Conservation (phyloP, 2,113 vertebrate species). For the Montifringilla adamsi region DNA sequence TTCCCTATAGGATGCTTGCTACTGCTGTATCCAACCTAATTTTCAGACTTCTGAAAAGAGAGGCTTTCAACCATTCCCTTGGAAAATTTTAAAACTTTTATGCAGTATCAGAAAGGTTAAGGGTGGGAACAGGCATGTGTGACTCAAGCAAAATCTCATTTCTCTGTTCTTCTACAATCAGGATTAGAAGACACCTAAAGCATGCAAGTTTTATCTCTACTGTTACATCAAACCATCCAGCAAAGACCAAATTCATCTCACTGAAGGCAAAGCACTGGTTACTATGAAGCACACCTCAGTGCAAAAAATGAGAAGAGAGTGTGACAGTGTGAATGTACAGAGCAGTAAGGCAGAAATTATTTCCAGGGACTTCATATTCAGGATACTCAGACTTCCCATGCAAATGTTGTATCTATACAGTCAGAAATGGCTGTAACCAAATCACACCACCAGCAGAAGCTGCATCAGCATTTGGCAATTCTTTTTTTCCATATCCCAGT, state of each 20-base stretch:
- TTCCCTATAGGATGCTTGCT: not conserved
- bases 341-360: not conserved
- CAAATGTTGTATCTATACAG: not conserved
- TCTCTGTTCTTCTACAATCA: not conserved
- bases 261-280: not conserved
- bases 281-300: not conserved
- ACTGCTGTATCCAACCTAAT: not conserved
- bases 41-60: not conserved
- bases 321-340: not conserved
- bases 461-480: not conserved
- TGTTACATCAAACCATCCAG: not conserved
- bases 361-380: not conserved
- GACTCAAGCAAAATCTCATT: not conserved
- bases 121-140: not conserved
- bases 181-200: not conserved
- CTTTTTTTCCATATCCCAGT: not conserved
- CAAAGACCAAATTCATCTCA: not conserved
- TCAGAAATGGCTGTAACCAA: not conserved
- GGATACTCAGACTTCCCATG: not conserved
- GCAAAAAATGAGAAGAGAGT: not conserved
- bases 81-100: not conserved
- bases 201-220: not conserved
- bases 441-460: not conserved
- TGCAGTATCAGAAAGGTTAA: not conserved
- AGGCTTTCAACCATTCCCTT: not conserved